Evolutionary conservation across 2,113 vertebrate species (phyloP), one percentile per base, ranked within the genome.

Genomic region (Felis chaus): DNA sequence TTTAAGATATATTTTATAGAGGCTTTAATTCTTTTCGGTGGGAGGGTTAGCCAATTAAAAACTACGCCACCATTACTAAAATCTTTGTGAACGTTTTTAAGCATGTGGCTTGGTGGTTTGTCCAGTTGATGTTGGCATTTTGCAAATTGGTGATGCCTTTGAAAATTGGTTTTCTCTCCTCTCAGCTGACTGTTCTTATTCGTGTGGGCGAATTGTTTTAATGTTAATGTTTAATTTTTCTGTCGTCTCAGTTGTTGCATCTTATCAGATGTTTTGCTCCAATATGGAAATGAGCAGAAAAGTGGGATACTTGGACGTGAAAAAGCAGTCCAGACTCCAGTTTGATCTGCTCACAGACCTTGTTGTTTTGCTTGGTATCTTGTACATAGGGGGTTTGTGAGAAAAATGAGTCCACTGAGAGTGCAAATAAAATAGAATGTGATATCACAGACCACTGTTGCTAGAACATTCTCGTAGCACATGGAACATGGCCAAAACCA

Each of bases 361-460:
- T 91, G 83, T 69, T 55, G 63, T 91, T 97, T 96, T 61, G 73
- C 48, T 92, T 94, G 83, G 29, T 86, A 61, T 95, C 63, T 80
- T 92, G 79, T 33, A 61, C 21, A 25, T 74, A 41, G 0, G 36
- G 25, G 33, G 82, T 94, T 36, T 36, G 0, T 57, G 73, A 81
- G 48, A 39, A 97, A 89, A 78, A 78, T n/a, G 48, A 78, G 33
- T 89, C 36, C 85, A 13, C 41, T 89, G 27, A n/a, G 82, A 76
- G 29, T 21, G 71, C 10, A 13, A 94, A 53, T 81, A 85, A 93
- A 84, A 95, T 76, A 36, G 19, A 94, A 74, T 23, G 3, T 66
- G 27, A 2, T 71, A 66, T 73, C 63, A 78, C 1, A 76, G 31
- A 53, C 15, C 7, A 36, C 50, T 78, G 36, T 68, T 69, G 5